A percentile compares a stretch with the other conserved stretches of the same genome.
These are phyloP conservation scores for Phyllotis vaccarum DNA, from an alignment of 2,797 vertebrate species.

Conservation along the genomic window DNA sequence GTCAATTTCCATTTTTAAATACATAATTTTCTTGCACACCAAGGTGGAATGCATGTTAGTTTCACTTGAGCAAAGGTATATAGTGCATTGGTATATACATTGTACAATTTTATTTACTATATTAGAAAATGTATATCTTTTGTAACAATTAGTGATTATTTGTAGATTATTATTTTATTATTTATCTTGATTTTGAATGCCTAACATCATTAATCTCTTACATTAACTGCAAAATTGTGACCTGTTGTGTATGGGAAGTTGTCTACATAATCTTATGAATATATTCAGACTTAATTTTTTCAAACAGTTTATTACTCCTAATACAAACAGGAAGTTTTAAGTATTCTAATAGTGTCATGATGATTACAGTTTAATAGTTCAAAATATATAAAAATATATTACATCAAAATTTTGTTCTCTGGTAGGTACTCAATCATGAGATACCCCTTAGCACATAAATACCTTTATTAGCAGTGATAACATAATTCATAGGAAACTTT, in stretches of 20 bases:
- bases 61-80: background rate
- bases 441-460: background rate
- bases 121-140: background rate
- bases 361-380: background rate
- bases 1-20: background rate
- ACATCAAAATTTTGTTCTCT: background rate
- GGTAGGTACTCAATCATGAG: background rate
- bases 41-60: background rate
- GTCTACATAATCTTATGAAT: background rate
- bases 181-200: background rate
- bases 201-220: background rate
- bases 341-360: background rate
- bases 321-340: background rate
- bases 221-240: background rate
- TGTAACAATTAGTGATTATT: background rate
- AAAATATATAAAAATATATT: background rate
- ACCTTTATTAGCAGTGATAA: background rate
- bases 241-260: background rate
- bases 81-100: background rate
- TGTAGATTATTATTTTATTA: too few species aligned
- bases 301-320: background rate
- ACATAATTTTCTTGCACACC: background rate
- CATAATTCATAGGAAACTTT: background rate
- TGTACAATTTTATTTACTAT: background rate
- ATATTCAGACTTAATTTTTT: background rate